Percentiles rank a stretch among this genome's conserved stretches.
Evolutionary conservation across 2,113 vertebrate species (phyloP).

Genomic region (Cisticola juncidis): DNA sequence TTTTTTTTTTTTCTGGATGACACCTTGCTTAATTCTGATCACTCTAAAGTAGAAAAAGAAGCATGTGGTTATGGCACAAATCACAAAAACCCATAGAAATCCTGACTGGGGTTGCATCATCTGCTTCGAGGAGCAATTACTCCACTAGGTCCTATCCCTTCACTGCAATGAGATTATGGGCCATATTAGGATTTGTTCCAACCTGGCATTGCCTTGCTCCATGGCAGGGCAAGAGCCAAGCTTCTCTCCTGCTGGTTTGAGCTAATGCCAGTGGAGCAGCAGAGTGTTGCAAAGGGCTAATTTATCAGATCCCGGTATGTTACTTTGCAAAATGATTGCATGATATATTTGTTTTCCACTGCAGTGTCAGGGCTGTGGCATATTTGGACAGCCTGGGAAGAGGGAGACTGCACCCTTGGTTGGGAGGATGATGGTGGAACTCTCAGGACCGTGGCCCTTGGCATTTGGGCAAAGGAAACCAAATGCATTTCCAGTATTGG

Average conservation of each 20-base stretch:
- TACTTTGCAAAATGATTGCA: neutral
- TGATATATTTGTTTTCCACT: neutral
- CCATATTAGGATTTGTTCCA: neutral
- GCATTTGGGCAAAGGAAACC: neutral
- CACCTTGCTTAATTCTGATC: neutral
- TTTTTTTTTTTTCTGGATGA: neutral
- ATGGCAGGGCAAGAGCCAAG: neutral
- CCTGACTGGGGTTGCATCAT: neutral
- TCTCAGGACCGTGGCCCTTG: neutral
- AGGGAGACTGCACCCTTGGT: neutral
- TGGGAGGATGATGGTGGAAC: neutral
- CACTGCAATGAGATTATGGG: neutral
- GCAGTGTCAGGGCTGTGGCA: neutral
- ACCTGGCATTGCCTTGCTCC: neutral
- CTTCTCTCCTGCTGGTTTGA: neutral
- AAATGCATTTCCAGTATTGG: neutral
- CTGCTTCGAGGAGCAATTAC: neutral
- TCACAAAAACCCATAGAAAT: neutral
- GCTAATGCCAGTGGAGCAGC: neutral
- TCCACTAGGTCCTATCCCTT: neutral
- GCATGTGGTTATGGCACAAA: neutral
- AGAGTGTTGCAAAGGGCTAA: neutral
- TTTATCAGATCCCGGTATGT: neutral
- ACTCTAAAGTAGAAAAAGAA: neutral
- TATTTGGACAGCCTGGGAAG: neutral